Evolutionary conservation across 2,113 vertebrate genomes (phyloP).

Genomic region (Prionailurus bengalensis): DNA sequence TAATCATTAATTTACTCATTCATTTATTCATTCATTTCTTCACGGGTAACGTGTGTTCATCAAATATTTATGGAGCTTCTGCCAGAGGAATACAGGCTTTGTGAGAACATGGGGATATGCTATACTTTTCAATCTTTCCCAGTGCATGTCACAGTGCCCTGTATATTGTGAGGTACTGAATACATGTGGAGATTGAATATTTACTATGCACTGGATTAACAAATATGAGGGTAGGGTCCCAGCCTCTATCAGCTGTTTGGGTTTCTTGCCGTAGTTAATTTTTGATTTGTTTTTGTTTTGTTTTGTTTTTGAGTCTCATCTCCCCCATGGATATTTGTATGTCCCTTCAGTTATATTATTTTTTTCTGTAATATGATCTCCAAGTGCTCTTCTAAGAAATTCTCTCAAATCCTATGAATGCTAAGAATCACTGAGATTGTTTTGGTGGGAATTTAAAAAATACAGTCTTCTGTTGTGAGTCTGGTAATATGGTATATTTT

Average conservation of each 20-base stretch:
- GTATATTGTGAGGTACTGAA: not conserved
- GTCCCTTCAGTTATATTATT: not conserved
- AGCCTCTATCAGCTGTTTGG: not conserved
- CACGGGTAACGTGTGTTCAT: not conserved
- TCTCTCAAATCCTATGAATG: not conserved
- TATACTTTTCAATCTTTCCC: not conserved
- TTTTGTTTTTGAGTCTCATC: not conserved
- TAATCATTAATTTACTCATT: not conserved
- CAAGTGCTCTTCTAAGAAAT: not conserved
- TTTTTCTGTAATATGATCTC: not conserved
- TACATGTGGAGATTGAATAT: not conserved
- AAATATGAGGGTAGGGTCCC: not conserved
- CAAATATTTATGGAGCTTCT: not conserved
- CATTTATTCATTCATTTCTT: slow-evolving; percentile 2
- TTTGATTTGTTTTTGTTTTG: not conserved
- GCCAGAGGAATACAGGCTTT: not conserved
- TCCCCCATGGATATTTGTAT: not conserved
- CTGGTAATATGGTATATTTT: not conserved
- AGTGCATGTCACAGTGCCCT: not conserved
- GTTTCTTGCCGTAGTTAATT: not conserved
- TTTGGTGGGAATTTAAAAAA: not conserved
- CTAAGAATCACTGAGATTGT: not conserved
- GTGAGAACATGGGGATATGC: not conserved
- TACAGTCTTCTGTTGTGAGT: not conserved
- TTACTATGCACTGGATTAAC: not conserved